phyloP scores from a whole-genome alignment of 2,113 vertebrate species.

The Anser brachyrhynchus region DNA sequence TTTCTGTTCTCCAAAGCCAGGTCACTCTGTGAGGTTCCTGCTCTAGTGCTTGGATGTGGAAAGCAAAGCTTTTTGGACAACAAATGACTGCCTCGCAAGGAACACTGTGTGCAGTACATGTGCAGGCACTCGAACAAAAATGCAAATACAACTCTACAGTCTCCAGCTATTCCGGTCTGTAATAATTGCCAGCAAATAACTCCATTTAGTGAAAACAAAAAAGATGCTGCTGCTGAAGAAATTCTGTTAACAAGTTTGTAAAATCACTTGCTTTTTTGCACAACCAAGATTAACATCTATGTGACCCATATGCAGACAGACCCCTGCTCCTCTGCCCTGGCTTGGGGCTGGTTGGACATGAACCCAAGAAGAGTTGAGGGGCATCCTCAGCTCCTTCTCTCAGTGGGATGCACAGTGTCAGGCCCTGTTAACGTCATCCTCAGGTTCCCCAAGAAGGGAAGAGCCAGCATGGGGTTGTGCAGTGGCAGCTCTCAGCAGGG shows the following conservation, averaged over 20 bases:
- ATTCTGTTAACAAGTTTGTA: background rate
- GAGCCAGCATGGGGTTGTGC: fast-evolving
- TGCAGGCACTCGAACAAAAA: constrained; percentile 67
- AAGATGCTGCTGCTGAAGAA: constrained; percentile 18
- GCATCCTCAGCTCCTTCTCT: background rate
- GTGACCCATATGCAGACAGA: background rate
- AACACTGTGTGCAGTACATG: constrained; percentile 73
- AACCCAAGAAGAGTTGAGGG: background rate
- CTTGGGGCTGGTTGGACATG: background rate
- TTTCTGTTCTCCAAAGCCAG: background rate
- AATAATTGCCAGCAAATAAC: constrained; percentile 56
- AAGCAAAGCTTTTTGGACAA: constrained; percentile 30
- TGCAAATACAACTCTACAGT: constrained; percentile 56
- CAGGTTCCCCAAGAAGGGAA: background rate
- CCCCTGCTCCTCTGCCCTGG: background rate
- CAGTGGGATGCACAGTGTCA: background rate
- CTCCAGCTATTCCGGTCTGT: constrained; percentile 63
- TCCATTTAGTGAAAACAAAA: constrained; percentile 43
- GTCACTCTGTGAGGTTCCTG: constrained; percentile 5
- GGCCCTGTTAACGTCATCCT: fast-evolving
- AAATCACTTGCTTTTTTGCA: background rate
- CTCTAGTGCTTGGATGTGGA: background rate
- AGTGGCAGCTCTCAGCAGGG: background rate
- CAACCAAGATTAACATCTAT: background rate
- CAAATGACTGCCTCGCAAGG: constrained; percentile 30